Conservation (phyloP, 2,888 invertebrate species). For the Drosophila demipolita region DNA sequence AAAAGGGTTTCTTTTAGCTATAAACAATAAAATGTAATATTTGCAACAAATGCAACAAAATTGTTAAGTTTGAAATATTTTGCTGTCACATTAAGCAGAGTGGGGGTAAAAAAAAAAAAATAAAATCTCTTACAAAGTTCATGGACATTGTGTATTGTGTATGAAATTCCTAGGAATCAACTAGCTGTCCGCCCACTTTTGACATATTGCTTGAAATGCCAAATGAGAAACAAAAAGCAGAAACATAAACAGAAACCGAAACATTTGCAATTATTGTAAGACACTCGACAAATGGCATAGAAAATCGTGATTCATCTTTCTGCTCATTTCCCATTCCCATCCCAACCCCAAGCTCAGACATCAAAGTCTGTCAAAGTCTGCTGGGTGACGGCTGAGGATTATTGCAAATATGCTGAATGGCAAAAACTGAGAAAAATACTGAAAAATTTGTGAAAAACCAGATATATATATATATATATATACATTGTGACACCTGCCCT, state of each 20-base stretch:
- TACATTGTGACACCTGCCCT: conserved; percentile 28
- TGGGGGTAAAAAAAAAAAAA: no score
- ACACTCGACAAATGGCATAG: conserved; percentile 7
- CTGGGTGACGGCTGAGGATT: conserved; percentile 27
- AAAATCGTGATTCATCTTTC: conserved; percentile 34
- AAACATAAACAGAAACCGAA: neutral
- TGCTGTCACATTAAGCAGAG: neutral
- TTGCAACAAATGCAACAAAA: neutral
- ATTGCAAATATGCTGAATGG: conserved; percentile 30
- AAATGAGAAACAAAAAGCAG: conserved; percentile 1
- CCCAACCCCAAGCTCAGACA: conserved; percentile 28
- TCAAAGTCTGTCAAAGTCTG: conserved; percentile 5
- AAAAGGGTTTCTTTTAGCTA: neutral
- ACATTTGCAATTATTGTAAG: conserved; percentile 25
- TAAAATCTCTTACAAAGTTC: neutral
- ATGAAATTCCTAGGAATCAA: conserved; percentile 25
- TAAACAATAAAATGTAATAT: neutral
- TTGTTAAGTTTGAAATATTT: neutral
- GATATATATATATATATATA: neutral
- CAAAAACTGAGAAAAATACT: neutral
- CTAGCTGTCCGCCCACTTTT: conserved; percentile 36
- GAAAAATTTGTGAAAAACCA: neutral
- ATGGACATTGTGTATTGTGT: conserved; percentile 3
- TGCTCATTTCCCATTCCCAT: neutral
- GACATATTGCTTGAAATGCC: conserved; percentile 28